Evolutionary conservation across 2,113 vertebrate genomes (phyloP).

Genomic region (Rhizomys pruinosus): DNA sequence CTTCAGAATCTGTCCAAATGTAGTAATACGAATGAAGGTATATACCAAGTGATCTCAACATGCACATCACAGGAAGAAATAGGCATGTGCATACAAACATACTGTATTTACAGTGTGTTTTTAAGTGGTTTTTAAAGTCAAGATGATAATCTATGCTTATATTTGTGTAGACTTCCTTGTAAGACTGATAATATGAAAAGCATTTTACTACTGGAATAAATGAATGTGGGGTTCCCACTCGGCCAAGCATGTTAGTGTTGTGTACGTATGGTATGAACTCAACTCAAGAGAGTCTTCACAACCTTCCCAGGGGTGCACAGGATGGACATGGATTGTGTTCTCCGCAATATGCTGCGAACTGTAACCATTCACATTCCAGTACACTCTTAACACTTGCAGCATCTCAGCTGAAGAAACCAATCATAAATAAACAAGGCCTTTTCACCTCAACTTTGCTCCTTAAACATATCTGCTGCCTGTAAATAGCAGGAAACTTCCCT

Average conservation of each 20-base stretch:
- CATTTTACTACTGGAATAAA: slow-evolving; percentile 29
- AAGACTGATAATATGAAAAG: neutral
- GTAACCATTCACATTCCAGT: neutral
- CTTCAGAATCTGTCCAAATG: neutral
- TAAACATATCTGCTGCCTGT: neutral
- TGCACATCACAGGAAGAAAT: neutral
- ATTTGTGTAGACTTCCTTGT: neutral
- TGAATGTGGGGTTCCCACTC: neutral
- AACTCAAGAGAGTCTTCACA: neutral
- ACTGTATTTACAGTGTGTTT: neutral
- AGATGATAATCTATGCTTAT: neutral
- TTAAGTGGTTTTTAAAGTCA: neutral
- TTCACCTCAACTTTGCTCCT: neutral
- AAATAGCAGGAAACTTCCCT: neutral
- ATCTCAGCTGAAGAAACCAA: slow-evolving; percentile 41
- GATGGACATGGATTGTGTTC: neutral
- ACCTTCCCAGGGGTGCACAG: accelerated
- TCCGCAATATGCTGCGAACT: neutral
- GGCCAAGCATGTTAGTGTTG: neutral
- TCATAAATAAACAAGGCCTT: slow-evolving; percentile 44
- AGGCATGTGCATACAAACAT: neutral
- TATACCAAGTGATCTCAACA: neutral
- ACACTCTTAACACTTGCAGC: neutral
- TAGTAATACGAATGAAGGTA: neutral
- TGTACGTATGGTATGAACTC: accelerated